A percentile compares a stretch with the other conserved stretches of the same genome.
phyloP scores from a whole-genome alignment of 2,888 invertebrate genomes.

The Eristalinus sepulchralis region DNA sequence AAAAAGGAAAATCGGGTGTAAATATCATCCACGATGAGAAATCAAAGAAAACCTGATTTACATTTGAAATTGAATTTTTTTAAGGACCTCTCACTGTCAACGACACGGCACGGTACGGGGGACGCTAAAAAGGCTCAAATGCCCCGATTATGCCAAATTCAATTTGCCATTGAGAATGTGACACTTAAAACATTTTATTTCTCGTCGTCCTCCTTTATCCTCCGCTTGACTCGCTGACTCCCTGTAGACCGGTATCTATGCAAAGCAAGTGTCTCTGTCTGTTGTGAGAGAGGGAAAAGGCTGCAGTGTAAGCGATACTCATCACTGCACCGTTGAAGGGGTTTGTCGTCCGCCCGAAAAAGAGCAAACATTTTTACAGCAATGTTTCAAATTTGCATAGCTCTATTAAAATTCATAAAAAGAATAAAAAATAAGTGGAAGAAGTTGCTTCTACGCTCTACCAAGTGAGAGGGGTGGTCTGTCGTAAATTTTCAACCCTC shows the following conservation, averaged over 20 bases:
- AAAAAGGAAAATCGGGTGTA: neutral
- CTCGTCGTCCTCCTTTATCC: slow-evolving; percentile 9
- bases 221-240: slow-evolving; percentile 6
- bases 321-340: slow-evolving; percentile 59
- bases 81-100: slow-evolving; percentile 14
- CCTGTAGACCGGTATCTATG: neutral
- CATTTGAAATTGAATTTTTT: slow-evolving; percentile 78
- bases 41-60: slow-evolving; percentile 75
- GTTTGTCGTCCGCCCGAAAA: slow-evolving; percentile 47
- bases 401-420: slow-evolving; percentile 70
- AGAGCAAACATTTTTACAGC: slow-evolving; percentile 67
- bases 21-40: slow-evolving; percentile 71
- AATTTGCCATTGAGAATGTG: slow-evolving; percentile 74
- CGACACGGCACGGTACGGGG: neutral
- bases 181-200: slow-evolving; percentile 69
- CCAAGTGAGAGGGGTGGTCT: neutral
- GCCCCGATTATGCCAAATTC: slow-evolving; percentile 75
- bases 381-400: slow-evolving; percentile 65
- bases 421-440: slow-evolving; percentile 71
- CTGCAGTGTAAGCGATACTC: slow-evolving; percentile 62
- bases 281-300: slow-evolving; percentile 1
- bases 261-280: neutral
- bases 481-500: slow-evolving; percentile 48
- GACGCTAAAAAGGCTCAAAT: slow-evolving; percentile 64
- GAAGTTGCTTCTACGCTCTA: slow-evolving; percentile 33